phyloP scores from a whole-genome alignment of 1,140 invertebrate genomes.

The Telenomus remus region DNA sequence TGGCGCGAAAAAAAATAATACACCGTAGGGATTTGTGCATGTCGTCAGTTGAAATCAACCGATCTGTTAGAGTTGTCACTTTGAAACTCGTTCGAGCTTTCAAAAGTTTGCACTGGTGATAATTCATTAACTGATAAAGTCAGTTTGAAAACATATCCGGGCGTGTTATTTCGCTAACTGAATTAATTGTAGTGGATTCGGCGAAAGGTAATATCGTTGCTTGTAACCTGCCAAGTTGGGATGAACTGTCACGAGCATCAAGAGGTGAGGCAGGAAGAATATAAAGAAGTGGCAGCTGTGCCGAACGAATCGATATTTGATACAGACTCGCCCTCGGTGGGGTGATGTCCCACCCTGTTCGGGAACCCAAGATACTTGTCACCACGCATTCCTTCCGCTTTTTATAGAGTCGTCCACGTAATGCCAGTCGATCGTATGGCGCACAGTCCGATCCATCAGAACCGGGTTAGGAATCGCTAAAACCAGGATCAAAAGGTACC shows the following conservation, averaged over 20 bases:
- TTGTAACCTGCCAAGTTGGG: constrained; percentile 50
- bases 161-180: constrained; percentile 44
- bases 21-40: background rate
- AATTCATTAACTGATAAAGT: constrained; percentile 40
- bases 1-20: background rate
- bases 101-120: constrained; percentile 21
- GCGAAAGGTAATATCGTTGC: constrained; percentile 39
- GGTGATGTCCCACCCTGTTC: constrained; percentile 64
- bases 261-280: constrained; percentile 50
- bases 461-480: constrained; percentile 43
- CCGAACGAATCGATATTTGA: constrained; percentile 68
- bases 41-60: constrained; percentile 6
- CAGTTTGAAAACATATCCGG: constrained; percentile 34
- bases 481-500: constrained; percentile 37
- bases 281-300: constrained; percentile 69
- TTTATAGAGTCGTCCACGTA: constrained; percentile 62
- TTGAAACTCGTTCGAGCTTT: constrained; percentile 25
- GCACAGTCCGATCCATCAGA: constrained; percentile 32
- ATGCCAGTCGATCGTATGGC: constrained; percentile 41
- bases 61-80: constrained; percentile 28
- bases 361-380: constrained; percentile 48
- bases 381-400: constrained; percentile 67
- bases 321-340: constrained; percentile 65
- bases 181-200: constrained; percentile 50
- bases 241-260: constrained; percentile 46